A percentile compares a stretch with the other conserved stretches of the same genome.
Conservation (phyloP, 2,888 invertebrate genomes). For the Archips xylosteana region DNA sequence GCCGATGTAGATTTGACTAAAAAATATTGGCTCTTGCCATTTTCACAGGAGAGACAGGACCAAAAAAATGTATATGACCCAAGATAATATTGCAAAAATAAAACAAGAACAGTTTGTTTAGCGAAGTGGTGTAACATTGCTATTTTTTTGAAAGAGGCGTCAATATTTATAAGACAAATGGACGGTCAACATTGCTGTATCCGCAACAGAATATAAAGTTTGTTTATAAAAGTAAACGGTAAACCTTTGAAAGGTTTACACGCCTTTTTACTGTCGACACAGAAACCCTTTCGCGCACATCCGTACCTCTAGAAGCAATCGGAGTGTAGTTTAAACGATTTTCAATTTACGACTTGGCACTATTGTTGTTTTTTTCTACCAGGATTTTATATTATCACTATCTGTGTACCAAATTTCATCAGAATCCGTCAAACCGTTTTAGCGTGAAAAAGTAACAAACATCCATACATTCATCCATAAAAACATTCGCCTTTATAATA, state of each 20-base stretch:
- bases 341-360: conserved; percentile 12
- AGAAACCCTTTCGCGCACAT: conserved; percentile 29
- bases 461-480: no score
- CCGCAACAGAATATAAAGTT: conserved; percentile 22
- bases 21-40: no score
- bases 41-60: no score
- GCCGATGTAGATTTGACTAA: no score
- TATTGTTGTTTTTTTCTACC: neutral
- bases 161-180: conserved; percentile 2
- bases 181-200: neutral
- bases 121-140: conserved; percentile 7
- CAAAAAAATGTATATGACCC: no score
- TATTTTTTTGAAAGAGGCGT: conserved; percentile 14
- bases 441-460: no score
- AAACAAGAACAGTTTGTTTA: neutral
- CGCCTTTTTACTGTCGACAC: conserved; percentile 23
- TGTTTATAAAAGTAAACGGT: conserved; percentile 24
- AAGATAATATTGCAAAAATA: no score
- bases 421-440: no score
- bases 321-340: conserved; percentile 16
- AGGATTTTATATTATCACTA: neutral
- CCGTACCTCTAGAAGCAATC: conserved; percentile 11
- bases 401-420: no score
- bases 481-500: no score
- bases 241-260: conserved; percentile 34